Evolutionary conservation across 2,888 invertebrate species (phyloP), one percentile per base, ranked within the genome.

Genomic region (Allolobophora icterica): DNA sequence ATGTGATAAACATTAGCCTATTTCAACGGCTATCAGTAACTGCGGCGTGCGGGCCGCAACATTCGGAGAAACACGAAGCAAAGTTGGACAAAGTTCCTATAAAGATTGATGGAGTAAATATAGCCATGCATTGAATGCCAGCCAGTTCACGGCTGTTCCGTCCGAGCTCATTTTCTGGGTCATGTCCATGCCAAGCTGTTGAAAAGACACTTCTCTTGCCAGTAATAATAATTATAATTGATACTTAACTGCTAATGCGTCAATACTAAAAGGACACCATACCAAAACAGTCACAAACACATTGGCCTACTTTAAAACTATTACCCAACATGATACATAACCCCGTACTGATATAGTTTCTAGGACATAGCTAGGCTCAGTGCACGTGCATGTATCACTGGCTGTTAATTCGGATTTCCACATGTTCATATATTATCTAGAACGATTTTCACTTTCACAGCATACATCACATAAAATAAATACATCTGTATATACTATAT

Each of bases 81-180:
- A 71, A n/a, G 71, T 71, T n/a, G 71, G 71, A 71, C 71, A 71
- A 71, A 71, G 71, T 71, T 71, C 71, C 71, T n/a, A n/a, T 71
- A 71, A 71, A 71, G 71, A 71, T 71, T 30, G 71, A 71, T 71
- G 71, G n/a, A n/a, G 71, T n/a, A n/a, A 71, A 17, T n/a, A 71
- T 71, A 71, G 71, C n/a, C 71, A 6, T n/a, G 71, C n/a, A n/a
- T 71, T 71, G 30, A 71, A 71, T 11, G 71, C 71, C 71, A 71
- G n/a, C 6, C n/a, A 71, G n/a, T 71, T n/a, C 4, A 71, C 71
- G 8, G 71, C 30, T 52, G 52, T 52, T 52, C 24, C 24, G 21
- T 52, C 52, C 21, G 24, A 24, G 52, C 52, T 71, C 30, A 71
- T 71, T 71, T 71, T 71, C 71, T 71, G 71, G 71, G 71, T 71